phyloP scores from a whole-genome alignment of 2,113 vertebrate genomes.

The Notarius quadriscutis region DNA sequence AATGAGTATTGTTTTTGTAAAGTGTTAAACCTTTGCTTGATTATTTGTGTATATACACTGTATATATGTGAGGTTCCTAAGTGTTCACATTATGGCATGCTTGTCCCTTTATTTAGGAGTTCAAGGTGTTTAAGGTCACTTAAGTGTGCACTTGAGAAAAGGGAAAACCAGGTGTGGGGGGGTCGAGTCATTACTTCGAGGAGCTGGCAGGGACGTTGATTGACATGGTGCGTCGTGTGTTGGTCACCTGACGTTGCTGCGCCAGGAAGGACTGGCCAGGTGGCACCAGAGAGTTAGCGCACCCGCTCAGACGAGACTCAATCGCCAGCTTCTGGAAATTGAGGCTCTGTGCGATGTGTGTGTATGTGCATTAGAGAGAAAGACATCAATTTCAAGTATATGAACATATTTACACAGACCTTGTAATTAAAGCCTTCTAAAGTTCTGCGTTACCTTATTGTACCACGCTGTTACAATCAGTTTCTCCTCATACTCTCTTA shows the following conservation, averaged over 20 bases:
- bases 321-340: conserved; percentile 92
- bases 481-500: conserved; percentile 92
- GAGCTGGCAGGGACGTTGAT: conserved; percentile 77
- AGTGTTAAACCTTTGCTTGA: background rate
- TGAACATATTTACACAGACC: background rate
- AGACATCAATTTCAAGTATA: background rate
- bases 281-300: conserved; percentile 60
- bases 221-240: conserved; percentile 79
- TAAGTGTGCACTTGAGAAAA: conserved; percentile 57
- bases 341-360: conserved; percentile 76
- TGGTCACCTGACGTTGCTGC: conserved; percentile 91
- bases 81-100: conserved; percentile 42
- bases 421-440: background rate
- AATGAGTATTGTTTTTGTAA: background rate
- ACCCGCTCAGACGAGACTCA: conserved; percentile 81
- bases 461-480: conserved; percentile 96
- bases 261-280: conserved; percentile 87
- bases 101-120: conserved; percentile 50
- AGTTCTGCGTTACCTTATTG: conserved; percentile 81
- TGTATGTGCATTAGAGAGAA: background rate
- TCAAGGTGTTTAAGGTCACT: conserved; percentile 74
- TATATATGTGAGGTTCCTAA: background rate
- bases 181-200: conserved; percentile 67
- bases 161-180: background rate
- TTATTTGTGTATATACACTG: background rate